Evolutionary conservation across 2,113 vertebrate genomes (phyloP).

Genomic region (Acrocephalus kingi): DNA sequence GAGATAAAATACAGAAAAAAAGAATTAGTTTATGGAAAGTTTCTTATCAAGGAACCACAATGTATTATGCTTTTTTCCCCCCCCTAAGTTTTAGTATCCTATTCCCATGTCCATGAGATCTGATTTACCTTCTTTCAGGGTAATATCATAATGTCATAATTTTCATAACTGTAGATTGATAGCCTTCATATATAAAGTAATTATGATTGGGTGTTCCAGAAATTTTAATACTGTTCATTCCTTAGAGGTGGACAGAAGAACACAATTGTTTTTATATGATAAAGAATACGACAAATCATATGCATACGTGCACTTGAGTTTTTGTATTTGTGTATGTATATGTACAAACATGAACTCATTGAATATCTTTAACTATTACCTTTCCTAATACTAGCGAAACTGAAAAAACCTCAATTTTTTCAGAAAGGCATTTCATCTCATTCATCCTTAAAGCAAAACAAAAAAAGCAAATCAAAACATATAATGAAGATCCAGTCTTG

Average conservation of each 20-base stretch:
- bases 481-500: not conserved
- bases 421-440: not conserved
- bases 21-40: not conserved
- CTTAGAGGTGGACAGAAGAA: not conserved
- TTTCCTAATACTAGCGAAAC: not conserved
- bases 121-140: not conserved
- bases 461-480: not conserved
- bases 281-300: not conserved
- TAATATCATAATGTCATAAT: not conserved
- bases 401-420: not conserved
- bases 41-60: not conserved
- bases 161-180: not conserved
- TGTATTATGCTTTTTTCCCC: not conserved
- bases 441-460: not conserved
- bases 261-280: not conserved
- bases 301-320: rapidly evolving
- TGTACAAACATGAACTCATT: not conserved
- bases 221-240: not conserved
- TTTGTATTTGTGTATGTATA: not conserved
- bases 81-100: not conserved
- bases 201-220: not conserved
- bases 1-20: not conserved
- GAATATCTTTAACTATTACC: not conserved
- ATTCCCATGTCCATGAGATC: not conserved
- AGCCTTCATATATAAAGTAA: not conserved